Base-by-base conservation (phyloP, 1,140 invertebrate species). In the Ooceraea biroi region DNA sequence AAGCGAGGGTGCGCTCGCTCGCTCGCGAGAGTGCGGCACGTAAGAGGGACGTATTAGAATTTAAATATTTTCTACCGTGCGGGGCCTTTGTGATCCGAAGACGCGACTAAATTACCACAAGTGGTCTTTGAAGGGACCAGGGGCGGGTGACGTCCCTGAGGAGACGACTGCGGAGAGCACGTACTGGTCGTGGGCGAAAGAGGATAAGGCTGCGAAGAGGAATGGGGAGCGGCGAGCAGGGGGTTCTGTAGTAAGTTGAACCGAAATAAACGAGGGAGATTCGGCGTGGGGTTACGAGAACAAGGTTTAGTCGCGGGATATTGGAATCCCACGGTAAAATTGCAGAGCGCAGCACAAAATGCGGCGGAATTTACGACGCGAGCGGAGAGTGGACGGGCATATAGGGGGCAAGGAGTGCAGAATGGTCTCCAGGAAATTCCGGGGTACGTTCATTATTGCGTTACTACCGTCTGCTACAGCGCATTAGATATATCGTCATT, bases 261-360 rank as follows among this genome's bases (percentile, higher is more conserved):
- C 73, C 25, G 86, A 88, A 88, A 87, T 87, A 87, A 88, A 87
- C 86, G 86, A 87, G 85, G 74, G 74, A 88, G 68, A 84, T 86
- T 84, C 82, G 73, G 72, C 66, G 55, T 44, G 66, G 86, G 36
- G 73, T 74, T 73, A 78, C 72, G 71, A 61, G 80, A 84, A 88
- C 85, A 61, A 78, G 86, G 36, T 80, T 88, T 48, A 22, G 65
- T 84, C 83, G 46, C 30, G 14, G 63, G 82, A 76, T 87, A 87
- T 76, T 83, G 71, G 82, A 83, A 83, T 88, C 73, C 36, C 52
- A 48, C 52, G 57, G 85, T 65, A 71, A 87, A 82, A 74, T 78
- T 57, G 52, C 48, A 65, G 72, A 65, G 82, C 72, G 73, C 71
- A 66, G 82, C 73, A 76, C 82, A 76, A 65, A 76, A 48, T 65